Conservation (phyloP, 2,888 invertebrate genomes). For the Rhingia rostrata region DNA sequence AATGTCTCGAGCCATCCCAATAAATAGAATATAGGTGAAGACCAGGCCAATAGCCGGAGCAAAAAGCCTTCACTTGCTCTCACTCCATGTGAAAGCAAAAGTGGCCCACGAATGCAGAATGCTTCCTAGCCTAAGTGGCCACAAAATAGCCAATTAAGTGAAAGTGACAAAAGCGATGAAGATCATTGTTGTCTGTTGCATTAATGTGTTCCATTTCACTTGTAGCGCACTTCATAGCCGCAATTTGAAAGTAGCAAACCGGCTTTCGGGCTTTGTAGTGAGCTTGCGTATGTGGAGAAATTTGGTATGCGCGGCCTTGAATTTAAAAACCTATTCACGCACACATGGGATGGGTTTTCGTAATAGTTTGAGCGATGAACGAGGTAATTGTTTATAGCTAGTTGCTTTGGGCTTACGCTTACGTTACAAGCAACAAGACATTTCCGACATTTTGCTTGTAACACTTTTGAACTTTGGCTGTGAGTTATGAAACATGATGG, state of each 20-base stretch:
- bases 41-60: slow-evolving; percentile 22
- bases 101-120: slow-evolving; percentile 18
- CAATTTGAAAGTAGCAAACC: slow-evolving; percentile 32
- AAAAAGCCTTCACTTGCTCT: background rate
- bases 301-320: slow-evolving; percentile 67
- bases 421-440: background rate
- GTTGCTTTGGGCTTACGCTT: background rate
- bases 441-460: slow-evolving; percentile 25
- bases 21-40: slow-evolving; percentile 33
- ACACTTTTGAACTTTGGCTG: slow-evolving; percentile 11
- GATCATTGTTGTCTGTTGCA: slow-evolving; percentile 6
- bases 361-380: background rate
- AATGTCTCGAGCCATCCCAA: slow-evolving; percentile 4
- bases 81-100: slow-evolving; percentile 25
- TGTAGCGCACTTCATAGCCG: background rate
- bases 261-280: slow-evolving; percentile 10
- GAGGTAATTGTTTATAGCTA: slow-evolving; percentile 14
- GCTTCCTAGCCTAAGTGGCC: slow-evolving; percentile 24
- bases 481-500: slow-evolving; percentile 18
- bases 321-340: slow-evolving; percentile 24
- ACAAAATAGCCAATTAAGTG: slow-evolving; percentile 54
- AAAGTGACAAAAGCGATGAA: slow-evolving; percentile 51
- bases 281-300: slow-evolving; percentile 39
- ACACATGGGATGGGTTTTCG: slow-evolving; percentile 27
- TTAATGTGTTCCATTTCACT: slow-evolving; percentile 35